Base-by-base conservation (phyloP, 2,888 invertebrate genomes). In the Protonemura montana region DNA sequence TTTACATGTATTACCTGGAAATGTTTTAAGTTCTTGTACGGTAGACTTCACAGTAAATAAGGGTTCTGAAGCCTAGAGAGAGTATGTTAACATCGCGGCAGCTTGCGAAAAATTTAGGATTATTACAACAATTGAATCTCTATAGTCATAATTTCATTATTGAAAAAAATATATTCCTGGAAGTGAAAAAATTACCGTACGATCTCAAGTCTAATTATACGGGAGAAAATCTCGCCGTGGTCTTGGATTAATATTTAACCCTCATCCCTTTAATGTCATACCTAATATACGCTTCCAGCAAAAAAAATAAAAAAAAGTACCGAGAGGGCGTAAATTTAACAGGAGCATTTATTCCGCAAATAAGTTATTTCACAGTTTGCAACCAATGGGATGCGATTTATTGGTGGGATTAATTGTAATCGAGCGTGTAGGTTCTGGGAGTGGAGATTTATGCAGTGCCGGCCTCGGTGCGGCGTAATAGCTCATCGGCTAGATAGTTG, bases 311-410 rank as follows among this genome's bases (percentile, higher is more conserved):
- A 59, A 59, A 59, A 2, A 16, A 35, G 10, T 10, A 35, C 35
- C 35, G 59, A 59, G 59, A 21, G 59, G 59, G 21, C 59, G 59
- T 59, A 59, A 59, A 59, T 59, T 59, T 59, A 10, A 59, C 59
- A 21, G 59, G 1, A 21, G 59, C 59, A 59, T 59, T 59, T 59
- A 59, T 59, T 59, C 21, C 59, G 59, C 59, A 59, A 59, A 59
- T 59, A 59, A 59, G 59, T 59, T 59, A 59, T 59, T 59, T 59
- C 59, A 59, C 59, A 59, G 59, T 59, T 59, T 59, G 59, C 59
- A 59, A 59, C 6, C 59, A 59, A 59, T 59, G 59, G 59, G 59
- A 2, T 59, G 59, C 59, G 21, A 59, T 59, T 59, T 59, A 59
- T 59, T 59, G 59, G 59, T 10, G 21, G 59, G 59, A 59, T 59